Percentiles rank a stretch among this genome's conserved stretches.
phyloP scores from a whole-genome alignment of 1,140 invertebrate genomes.

The Drosophila hydei region DNA sequence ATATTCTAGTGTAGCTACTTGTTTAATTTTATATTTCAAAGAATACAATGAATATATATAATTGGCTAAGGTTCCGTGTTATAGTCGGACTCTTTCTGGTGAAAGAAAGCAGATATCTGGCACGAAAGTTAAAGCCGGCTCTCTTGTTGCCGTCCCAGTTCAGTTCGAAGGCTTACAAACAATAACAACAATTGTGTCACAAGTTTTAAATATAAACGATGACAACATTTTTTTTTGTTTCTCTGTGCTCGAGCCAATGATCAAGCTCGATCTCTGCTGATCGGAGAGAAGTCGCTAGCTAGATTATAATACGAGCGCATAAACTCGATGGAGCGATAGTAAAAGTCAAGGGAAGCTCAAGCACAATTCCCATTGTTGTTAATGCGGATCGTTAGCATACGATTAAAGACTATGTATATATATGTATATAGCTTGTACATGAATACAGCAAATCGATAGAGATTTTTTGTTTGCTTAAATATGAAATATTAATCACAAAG shows the following conservation, averaged over 20 bases:
- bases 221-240: conserved; percentile 61
- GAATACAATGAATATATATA: neutral
- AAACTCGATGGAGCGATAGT: conserved; percentile 52
- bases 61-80: neutral
- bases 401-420: conserved; percentile 54
- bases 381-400: conserved; percentile 76
- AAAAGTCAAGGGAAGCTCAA: conserved; percentile 51
- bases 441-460: neutral
- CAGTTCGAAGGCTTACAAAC: conserved; percentile 47
- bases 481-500: conserved; percentile 66
- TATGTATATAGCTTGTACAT: conserved; percentile 32
- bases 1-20: conserved; percentile 12
- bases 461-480: conserved; percentile 22
- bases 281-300: conserved; percentile 4
- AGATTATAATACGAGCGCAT: conserved; percentile 27
- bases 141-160: conserved; percentile 31
- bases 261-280: neutral
- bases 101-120: conserved; percentile 47
- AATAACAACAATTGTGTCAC: conserved; percentile 81
- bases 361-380: conserved; percentile 65
- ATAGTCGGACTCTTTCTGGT: too few relatives aligned
- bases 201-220: conserved; percentile 80
- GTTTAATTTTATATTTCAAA: neutral
- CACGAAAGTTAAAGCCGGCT: conserved; percentile 50
- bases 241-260: conserved; percentile 10